These are phyloP conservation scores for Lepidurus arcticus DNA, from an alignment of 1,140 invertebrate genomes.

Conservation along the genomic window DNA sequence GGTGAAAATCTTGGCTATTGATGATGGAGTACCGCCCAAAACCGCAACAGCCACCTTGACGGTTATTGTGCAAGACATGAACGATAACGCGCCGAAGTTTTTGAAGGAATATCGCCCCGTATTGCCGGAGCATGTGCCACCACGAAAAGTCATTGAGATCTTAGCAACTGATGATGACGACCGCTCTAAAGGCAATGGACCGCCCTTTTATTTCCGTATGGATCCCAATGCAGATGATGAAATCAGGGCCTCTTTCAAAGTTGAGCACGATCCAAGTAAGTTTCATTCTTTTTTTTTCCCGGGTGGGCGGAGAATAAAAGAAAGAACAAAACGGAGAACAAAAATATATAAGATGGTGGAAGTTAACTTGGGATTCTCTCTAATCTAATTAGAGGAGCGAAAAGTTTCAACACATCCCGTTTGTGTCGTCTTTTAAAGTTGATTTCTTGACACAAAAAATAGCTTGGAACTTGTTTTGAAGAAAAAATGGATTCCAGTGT, in stretches of 20 bases:
- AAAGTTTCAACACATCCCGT: too few species aligned
- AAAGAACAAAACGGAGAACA: background rate
- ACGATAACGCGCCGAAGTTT: conserved; percentile 68
- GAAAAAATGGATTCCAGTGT: too few species aligned
- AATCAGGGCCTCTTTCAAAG: conserved; percentile 86
- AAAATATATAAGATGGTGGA: too few species aligned
- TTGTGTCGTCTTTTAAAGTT: too few species aligned
- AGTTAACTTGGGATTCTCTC: too few species aligned
- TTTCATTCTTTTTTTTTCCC: conserved; percentile 22
- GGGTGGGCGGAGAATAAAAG: background rate
- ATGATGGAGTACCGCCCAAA: conserved; percentile 87
- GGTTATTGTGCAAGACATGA: conserved; percentile 92
- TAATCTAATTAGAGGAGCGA: too few species aligned
- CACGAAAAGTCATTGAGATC: conserved; percentile 85
- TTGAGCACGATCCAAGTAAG: conserved; percentile 87
- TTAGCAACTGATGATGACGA: conserved; percentile 92
- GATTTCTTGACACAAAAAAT: too few species aligned
- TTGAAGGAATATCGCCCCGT: conserved; percentile 84
- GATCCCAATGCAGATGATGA: conserved; percentile 87
- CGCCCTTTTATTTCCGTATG: conserved; percentile 87
- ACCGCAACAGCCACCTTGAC: conserved; percentile 92
- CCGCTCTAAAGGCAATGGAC: conserved; percentile 86
- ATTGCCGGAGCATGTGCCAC: conserved; percentile 79
- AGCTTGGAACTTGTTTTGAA: too few species aligned
- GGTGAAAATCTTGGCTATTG: conserved; percentile 90